phyloP scores from a whole-genome alignment of 2,797 vertebrate genomes.

The Sarcophilus harrisii region DNA sequence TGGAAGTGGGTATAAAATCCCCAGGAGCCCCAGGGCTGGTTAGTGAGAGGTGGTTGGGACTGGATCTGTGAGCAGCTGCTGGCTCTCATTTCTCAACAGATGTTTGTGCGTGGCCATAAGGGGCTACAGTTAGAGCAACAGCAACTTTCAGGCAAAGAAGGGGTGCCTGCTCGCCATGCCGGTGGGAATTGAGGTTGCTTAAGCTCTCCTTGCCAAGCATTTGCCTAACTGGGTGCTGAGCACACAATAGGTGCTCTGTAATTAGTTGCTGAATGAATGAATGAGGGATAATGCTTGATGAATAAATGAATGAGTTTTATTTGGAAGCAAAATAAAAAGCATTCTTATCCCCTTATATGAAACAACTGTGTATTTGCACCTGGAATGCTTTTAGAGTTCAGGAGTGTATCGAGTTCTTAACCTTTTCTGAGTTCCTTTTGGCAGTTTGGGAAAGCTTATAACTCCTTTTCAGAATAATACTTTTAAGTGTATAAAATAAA shows the following conservation, averaged over 20 bases:
- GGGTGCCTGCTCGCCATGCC: neutral
- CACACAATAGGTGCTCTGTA: neutral
- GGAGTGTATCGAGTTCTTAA: neutral
- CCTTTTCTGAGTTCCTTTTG: neutral
- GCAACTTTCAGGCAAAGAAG: neutral
- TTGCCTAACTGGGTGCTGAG: neutral
- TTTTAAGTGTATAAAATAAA: neutral
- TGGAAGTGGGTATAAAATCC: slow-evolving; percentile 47
- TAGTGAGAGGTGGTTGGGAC: slow-evolving; percentile 5
- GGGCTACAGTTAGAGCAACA: neutral
- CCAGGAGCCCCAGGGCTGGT: neutral
- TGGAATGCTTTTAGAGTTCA: neutral
- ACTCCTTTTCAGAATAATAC: neutral
- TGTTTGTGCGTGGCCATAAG: neutral
- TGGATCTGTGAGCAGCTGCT: neutral
- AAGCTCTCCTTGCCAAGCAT: neutral
- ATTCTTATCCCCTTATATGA: slow-evolving; percentile 11
- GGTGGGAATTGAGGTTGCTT: neutral
- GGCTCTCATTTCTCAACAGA: neutral
- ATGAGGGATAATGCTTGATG: neutral
- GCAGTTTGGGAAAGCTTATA: neutral
- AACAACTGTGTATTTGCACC: neutral
- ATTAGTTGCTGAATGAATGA: neutral
- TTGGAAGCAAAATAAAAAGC: slow-evolving; percentile 62
- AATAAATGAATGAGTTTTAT: slow-evolving; percentile 24